Evolutionary conservation across 2,797 vertebrate genomes (phyloP), one percentile per base, ranked within the genome.

Genomic region (Takifugu ocellatus): DNA sequence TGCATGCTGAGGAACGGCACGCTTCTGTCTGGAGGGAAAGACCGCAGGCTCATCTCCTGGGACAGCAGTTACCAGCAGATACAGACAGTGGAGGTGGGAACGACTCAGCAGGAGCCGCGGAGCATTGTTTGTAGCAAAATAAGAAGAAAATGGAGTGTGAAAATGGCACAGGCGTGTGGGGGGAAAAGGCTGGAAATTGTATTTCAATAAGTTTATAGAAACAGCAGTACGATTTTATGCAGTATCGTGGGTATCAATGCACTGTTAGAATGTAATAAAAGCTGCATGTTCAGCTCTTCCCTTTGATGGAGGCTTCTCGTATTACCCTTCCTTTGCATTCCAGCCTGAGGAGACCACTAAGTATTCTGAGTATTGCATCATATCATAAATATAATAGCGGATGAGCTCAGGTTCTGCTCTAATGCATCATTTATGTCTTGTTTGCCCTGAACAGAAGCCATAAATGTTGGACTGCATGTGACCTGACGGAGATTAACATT

Each of bases 1-100:
- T 98, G 94, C 70, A 99, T 95, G 93, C 79, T 98, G 77, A 90
- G 96, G 84, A 95, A 95, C 0, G 95, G 97, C 64, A 97, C 93
- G 0, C 82, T 99, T 72, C 91, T 99, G 57, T 98, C 97, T 0
- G 97, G 97, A 71, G 96, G 97, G 15, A 99, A 99, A 79, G 97
- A 99, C 82, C 89, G 95, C 33, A 93, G 91, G 70, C 92, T 99
- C 59, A 83, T 96, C 57, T 97, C 95, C 47, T 99, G 97, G 97
- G 93, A 96, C 62, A 88, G 92, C 73, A 92, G 94, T 87, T 97
- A 94, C 84, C 96, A 96, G 74, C 96, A 94, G 78, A 92, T 93
- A 72, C 94, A 94, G 65, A 89, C 85, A 25, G 93, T 93, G 1
- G 97, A 99, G 94, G 97, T 98, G 70, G 86, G 1, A 49, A 42